Conservation (phyloP, 2,113 vertebrate species). For the Pterocles gutturalis region DNA sequence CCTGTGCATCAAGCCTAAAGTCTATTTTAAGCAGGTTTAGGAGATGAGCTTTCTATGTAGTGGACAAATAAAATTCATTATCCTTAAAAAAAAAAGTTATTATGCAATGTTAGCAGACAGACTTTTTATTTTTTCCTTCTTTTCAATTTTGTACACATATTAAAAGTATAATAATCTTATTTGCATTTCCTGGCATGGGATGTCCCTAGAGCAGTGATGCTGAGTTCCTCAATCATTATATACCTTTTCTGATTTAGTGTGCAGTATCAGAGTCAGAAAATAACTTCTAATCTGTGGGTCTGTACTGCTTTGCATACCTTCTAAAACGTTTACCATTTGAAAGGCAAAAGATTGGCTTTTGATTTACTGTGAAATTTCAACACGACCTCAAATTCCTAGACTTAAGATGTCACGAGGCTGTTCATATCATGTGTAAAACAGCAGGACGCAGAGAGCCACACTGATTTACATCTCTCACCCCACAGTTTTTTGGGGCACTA, state of each 20-base stretch:
- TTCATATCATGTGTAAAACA: neutral
- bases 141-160: neutral
- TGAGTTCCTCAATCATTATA: neutral
- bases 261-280: neutral
- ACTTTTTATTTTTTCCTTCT: neutral
- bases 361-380: neutral
- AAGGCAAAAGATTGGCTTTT: neutral
- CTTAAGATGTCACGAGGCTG: neutral
- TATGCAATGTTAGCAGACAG: neutral
- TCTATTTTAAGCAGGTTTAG: neutral
- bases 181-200: neutral
- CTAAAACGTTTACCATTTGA: neutral
- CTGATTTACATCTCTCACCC: neutral
- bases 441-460: neutral
- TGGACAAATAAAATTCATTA: neutral
- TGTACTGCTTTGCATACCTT: neutral
- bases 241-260: conserved; percentile 1
- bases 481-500: neutral
- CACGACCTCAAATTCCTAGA: neutral
- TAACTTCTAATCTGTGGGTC: neutral
- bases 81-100: neutral
- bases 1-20: neutral
- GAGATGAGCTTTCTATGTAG: neutral
- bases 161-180: neutral
- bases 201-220: neutral